Percentiles rank a stretch among this genome's conserved stretches.
Evolutionary conservation across 2,888 invertebrate genomes (phyloP).

Genomic region (Dioctria rufipes): DNA sequence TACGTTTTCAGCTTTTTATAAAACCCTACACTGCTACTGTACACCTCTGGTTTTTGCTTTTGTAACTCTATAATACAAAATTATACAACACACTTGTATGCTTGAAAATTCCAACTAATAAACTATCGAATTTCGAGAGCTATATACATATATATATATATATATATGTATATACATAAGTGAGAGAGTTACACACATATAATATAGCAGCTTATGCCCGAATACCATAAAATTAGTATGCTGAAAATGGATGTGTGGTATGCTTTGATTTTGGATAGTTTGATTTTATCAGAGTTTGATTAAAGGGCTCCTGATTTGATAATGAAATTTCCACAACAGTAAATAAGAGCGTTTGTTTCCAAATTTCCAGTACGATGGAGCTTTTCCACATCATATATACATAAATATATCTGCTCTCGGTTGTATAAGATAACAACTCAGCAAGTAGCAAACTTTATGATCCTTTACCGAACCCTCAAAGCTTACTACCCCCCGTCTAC

Average conservation of each 20-base stretch:
- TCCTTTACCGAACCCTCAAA: too few species aligned
- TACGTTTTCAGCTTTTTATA: not conserved
- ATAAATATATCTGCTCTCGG: not conserved
- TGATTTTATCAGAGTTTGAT: constrained; percentile 46
- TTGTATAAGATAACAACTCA: not conserved
- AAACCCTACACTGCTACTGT: too few species aligned
- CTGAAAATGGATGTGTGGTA: not conserved
- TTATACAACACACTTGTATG: too few species aligned
- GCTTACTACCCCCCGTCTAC: too few species aligned
- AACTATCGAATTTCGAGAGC: not conserved
- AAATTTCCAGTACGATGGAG: not conserved
- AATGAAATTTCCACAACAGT: constrained; percentile 17
- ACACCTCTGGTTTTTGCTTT: too few species aligned
- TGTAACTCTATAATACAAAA: too few species aligned
- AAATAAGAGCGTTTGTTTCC: not conserved
- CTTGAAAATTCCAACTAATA: not conserved
- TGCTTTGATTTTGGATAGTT: constrained; percentile 22
- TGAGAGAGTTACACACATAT: not conserved
- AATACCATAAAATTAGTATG: not conserved
- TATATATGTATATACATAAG: not conserved
- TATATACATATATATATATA: not conserved
- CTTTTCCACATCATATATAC: too few species aligned
- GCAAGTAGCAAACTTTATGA: not conserved
- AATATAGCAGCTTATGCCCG: constrained; percentile 20
- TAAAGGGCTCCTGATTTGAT: constrained; percentile 33